phyloP scores from a whole-genome alignment of 2,113 vertebrate genomes.

The Nematolebias whitei region DNA sequence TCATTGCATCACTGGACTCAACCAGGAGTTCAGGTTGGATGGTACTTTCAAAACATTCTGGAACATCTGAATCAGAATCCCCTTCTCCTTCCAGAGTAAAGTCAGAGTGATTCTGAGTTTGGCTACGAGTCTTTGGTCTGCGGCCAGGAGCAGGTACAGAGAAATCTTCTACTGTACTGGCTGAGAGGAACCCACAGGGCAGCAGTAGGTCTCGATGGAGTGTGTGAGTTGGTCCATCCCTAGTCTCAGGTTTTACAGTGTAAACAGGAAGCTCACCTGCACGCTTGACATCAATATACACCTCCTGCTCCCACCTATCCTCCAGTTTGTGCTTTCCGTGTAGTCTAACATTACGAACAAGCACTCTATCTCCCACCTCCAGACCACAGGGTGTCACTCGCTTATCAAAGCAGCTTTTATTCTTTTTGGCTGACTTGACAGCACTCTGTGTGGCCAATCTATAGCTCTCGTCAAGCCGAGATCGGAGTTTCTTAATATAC shows the following conservation, averaged over 20 bases:
- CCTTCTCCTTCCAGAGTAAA: no score
- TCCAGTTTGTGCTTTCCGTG: not conserved
- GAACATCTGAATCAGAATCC: no score
- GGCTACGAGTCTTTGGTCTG: no score
- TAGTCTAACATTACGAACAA: not conserved
- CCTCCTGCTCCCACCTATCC: not conserved
- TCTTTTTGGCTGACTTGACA: not conserved
- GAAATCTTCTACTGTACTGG: no score
- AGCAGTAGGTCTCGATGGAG: not conserved
- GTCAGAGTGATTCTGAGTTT: no score
- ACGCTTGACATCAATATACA: not conserved
- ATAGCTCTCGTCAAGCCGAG: no score
- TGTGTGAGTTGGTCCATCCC: not conserved
- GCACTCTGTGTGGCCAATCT: no score
- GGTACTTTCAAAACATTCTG: no score
- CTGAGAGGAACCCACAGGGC: not conserved
- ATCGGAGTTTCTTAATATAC: no score
- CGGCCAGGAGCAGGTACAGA: no score
- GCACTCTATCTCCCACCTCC: not conserved
- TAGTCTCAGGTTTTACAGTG: not conserved
- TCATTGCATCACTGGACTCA: no score
- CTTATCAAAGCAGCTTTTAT: not conserved
- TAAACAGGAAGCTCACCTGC: not conserved
- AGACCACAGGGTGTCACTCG: not conserved
- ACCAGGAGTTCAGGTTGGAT: no score